Base-by-base conservation (phyloP, 2,113 vertebrate species). In the Haemorhous mexicanus region DNA sequence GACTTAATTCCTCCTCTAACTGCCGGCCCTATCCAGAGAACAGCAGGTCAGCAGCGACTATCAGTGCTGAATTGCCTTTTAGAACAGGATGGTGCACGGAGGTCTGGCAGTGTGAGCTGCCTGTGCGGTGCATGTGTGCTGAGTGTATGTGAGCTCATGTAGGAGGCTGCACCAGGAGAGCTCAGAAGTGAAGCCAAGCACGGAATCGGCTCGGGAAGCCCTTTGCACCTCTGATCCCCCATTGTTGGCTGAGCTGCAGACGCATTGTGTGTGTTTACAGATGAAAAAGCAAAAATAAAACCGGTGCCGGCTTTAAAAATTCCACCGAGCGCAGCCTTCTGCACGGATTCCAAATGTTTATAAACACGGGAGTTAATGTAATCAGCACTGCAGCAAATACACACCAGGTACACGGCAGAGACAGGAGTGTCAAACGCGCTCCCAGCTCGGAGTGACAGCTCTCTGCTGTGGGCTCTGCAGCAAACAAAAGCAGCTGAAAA, bases 331-430 rank as follows among this genome's bases (percentile, higher is more conserved):
- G 41, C 88, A 68, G 95, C 64, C 75, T 95, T 79, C 90, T 46
- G 95, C 94, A 61, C 89, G 9, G 75, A 96, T 94, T 97, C 96
- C 32, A 79, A 97, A 96, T 98, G 98, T 98, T 98, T 98, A 98
- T 98, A 98, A 98, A 98, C 97, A 98, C 87, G 22, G 80, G 67
- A 95, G 93, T 89, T 97, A 98, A 98, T 97, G 96, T 55, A 97
- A 98, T 98, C 97, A 98, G 97, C 97, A 70, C 96, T 87, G 97
- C 92, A 96, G 97, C 97, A 97, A 98, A 97, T 96, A 97, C 96
- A 96, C 96, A 69, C 96, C 97, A 98, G 98, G 97, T 97, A 96
- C 95, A 33, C 49, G 41, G 94, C 26, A 10, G 77, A 96, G 96
- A 96, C 95, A 53, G 93, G 84, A 92, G 94, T 70, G 94, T 97